Evolutionary conservation across 1,140 invertebrate species (phyloP).

Genomic region (Pseudobourletiella spinata): DNA sequence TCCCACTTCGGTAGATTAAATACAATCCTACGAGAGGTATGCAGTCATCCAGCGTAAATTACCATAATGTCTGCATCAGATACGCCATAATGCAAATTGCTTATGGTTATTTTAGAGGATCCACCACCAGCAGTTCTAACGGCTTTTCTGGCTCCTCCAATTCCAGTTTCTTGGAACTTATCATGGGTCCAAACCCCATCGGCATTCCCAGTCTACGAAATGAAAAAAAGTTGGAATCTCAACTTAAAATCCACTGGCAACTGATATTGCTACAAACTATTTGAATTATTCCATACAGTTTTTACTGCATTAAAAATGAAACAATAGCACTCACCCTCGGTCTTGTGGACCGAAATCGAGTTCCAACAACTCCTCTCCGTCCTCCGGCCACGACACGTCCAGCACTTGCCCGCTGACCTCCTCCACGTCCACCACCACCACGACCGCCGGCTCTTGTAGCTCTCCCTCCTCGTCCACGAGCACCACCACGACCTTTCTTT

Average conservation of each 20-base stretch:
- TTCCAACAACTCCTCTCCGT: neutral
- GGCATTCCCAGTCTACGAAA: slow-evolving; percentile 23
- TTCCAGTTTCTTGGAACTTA: slow-evolving; percentile 31
- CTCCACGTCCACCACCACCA: slow-evolving; percentile 15
- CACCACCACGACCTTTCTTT: slow-evolving; percentile 16
- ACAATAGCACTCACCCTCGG: neutral
- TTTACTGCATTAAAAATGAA: neutral
- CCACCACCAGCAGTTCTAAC: slow-evolving; percentile 6
- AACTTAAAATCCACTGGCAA: too few relatives aligned
- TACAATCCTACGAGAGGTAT: too few relatives aligned
- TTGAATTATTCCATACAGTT: too few relatives aligned
- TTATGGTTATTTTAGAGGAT: slow-evolving; percentile 28
- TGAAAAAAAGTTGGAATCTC: too few relatives aligned
- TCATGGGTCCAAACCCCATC: slow-evolving; percentile 35
- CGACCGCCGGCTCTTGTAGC: slow-evolving; percentile 7
- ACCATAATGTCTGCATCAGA: slow-evolving; percentile 36
- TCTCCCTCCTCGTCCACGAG: slow-evolving; percentile 16
- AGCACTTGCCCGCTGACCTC: slow-evolving; percentile 4
- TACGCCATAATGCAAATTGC: slow-evolving; percentile 33
- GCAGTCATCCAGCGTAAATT: neutral
- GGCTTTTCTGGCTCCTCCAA: slow-evolving; percentile 19
- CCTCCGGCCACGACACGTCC: slow-evolving; percentile 6
- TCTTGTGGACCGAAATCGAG: neutral
- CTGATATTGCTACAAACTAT: too few relatives aligned
- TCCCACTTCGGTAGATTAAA: too few relatives aligned